Evolutionary conservation across 2,797 vertebrate species (phyloP), one percentile per base, ranked within the genome.

Genomic region (Anguilla anguilla): DNA sequence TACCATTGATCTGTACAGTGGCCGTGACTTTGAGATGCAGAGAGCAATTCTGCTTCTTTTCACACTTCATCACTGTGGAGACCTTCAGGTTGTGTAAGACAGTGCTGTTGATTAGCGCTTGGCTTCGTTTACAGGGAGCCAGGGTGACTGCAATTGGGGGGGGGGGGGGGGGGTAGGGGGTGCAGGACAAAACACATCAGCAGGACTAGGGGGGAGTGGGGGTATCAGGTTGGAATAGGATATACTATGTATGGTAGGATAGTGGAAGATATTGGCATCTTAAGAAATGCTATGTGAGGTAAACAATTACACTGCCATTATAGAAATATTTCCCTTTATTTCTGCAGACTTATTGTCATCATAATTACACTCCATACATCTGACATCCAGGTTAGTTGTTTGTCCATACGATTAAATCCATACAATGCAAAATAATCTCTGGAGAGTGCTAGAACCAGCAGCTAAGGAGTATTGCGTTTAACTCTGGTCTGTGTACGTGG

Each of bases 61-160:
- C 89, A 86, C 91, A 92, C 39, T 28, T 79, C 88, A 91, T 82
- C 25, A 88, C 89, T 35, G 83, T 89, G 4, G 90, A 90, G 72
- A 91, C 13, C 3, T 6, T 84, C 84, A 90, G 85, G 55, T 81
- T 82, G 55, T 77, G 69, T 28, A 92, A 85, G 28, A 83, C 53
- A 1, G 59, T n/a, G 31, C 57, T 69, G 69, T 57, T 86, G 49
- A 86, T 46, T 25, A 51, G 39, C 35, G 6, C 35, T 59, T 88
- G 67, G 5, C 77, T 55, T 74, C 86, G 83, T 79, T 82, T 88
- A 85, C 90, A 92, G 46, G 31, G 49, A 79, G 85, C 87, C 19
- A 83, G 57, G 31, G 79, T 74, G 3, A 86, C 77, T 72, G 69
- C 57, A 81, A 90, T 9, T 53, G 49, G 87, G 84, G 39, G 2